Base-by-base conservation (phyloP, 2,888 invertebrate species). In the Chalcis sispes region DNA sequence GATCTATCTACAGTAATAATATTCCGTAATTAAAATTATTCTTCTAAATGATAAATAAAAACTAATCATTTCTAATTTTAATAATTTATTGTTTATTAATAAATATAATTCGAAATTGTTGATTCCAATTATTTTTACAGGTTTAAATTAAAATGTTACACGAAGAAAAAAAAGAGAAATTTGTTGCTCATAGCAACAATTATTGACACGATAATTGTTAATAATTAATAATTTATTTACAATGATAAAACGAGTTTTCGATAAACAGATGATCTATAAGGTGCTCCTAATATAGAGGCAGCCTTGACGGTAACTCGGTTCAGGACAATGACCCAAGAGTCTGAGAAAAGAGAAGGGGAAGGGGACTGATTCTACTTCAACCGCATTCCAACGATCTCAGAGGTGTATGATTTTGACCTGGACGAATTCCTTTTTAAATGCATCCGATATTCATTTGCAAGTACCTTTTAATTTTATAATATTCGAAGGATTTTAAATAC, bases 311-410 rank as follows among this genome's bases (percentile, higher is more conserved):
- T 78, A 81, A 79, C 78, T 77, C n/a, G n/a, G 77, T 79, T 78
- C 58, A 77, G 77, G 77, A 77, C 83, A 81, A 77, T 80, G 81
- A 82, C 82, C 83, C 81, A 72, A 73, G 75, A 69, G 78, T 72
- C 69, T 75, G 75, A 72, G 78, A 62, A 70, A 72, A 64, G 70
- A 71, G 61, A 32, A 72, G 67, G 77, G 79, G 78, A 77, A 78
- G 79, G 80, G 80, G 79, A 81, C 75, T 77, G 79, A 81, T 79
- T 76, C 80, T 81, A 82, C 82, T 79, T 81, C 80, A 83, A 78
- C 82, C 79, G 78, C 82, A 83, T 83, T 82, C 82, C 82, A 80
- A 72, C 81, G 80, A 70, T 80, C 77, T 79, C 50, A 77, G 78
- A 79, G 77, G 79, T 80, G 79, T 81, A 78, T 82, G 75, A 78